These are phyloP conservation scores for Tolmerus cingulatus DNA, from an alignment of 2,888 invertebrate genomes.

Conservation along the genomic window DNA sequence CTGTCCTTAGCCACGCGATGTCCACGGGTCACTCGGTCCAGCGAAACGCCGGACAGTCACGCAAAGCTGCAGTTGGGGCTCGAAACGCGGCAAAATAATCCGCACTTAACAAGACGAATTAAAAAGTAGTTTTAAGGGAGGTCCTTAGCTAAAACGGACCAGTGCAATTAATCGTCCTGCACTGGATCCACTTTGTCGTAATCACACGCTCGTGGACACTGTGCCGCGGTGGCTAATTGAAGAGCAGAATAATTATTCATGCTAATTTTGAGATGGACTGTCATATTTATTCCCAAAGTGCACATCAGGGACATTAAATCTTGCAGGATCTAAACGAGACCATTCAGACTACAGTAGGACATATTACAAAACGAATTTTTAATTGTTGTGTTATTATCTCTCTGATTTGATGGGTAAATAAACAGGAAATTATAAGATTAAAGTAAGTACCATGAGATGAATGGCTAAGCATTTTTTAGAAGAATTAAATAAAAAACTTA, in stretches of 20 bases:
- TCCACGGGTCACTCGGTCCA: neutral
- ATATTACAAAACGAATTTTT: too few species aligned
- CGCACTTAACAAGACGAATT: neutral
- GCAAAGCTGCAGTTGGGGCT: neutral
- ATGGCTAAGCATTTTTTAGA: too few species aligned
- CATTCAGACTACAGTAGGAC: too few species aligned
- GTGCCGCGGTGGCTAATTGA: neutral
- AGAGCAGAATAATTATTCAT: neutral
- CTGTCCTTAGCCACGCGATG: neutral
- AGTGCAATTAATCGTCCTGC: neutral
- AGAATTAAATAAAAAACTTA: too few species aligned
- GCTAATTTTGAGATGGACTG: neutral
- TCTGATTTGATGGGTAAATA: too few species aligned
- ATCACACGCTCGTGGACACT: neutral
- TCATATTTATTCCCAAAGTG: neutral
- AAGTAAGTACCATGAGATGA: too few species aligned
- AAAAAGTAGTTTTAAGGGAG: neutral
- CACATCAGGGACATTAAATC: neutral
- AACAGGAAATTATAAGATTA: too few species aligned
- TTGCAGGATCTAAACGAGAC: too few species aligned
- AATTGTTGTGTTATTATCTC: too few species aligned
- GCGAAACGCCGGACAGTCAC: neutral
- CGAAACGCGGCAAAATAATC: neutral
- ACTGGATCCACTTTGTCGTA: neutral
- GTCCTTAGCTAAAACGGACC: neutral